Base-by-base conservation (phyloP, 2,113 vertebrate species). In the Carassius auratus region DNA sequence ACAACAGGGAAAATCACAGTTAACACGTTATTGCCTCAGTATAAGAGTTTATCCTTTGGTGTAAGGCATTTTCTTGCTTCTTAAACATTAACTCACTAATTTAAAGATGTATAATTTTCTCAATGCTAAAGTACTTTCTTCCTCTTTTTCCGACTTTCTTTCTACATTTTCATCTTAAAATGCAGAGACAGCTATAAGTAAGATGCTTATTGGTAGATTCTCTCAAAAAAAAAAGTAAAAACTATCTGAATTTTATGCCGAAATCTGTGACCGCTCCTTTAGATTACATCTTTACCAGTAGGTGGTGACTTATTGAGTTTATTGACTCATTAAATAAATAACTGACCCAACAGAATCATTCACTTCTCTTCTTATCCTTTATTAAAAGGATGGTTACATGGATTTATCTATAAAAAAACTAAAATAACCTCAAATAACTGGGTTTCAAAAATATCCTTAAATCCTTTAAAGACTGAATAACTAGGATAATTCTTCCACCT, bases 21-120 rank as follows among this genome's bases (percentile, higher is more conserved):
- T 66, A 81, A 81, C 36, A 48, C 15, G 69, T 76, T 48, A 82
- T 30, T 68, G 61, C 33, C 30, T 76, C 8, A 12, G 14, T 76
- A 42, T 42, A 42, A 42, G 5, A 7, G 38, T 42, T 42, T 42
- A 76, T 59, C 3, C 77, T 62, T 80, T n/a, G 30, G 21, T 85
- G 14, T 80, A 71, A 55, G 17, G 45, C 36, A 81, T 76, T 75
- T 50, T 55, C 23, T 26, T 21, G 68, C 15, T 17, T 81, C 45
- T 74, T 76, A 81, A 30, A 81, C 57, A 42, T 59, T 19, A 38
- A 66, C 23, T 13, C 9, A 21, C 57, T 33, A 45, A 80, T 21
- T 64, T 23, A 62, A 64, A 64, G 8, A 48, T 76, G 73, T 23
- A 14, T 52, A 6, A 75, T 33, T 68, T 68, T 68, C 2, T 68